A percentile compares a stretch with the other conserved stretches of the same genome.
These are phyloP conservation scores for Stegana nigrithorax DNA, from an alignment of 2,888 invertebrate species.

Conservation along the genomic window DNA sequence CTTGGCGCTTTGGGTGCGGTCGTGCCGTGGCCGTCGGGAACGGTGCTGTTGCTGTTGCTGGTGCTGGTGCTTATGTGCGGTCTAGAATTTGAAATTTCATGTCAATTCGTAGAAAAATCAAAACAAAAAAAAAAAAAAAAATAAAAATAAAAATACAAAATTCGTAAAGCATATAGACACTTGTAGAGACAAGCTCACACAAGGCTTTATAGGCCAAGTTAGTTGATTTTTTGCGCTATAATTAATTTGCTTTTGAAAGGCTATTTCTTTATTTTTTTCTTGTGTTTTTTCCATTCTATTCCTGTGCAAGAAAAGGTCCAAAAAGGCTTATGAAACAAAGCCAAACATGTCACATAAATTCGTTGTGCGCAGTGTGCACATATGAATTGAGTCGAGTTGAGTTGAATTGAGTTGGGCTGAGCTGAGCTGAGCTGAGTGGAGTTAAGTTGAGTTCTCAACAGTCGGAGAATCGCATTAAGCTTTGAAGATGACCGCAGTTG, in stretches of 20 bases:
- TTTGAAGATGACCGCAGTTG: conserved; percentile 26
- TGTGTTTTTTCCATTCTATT: not conserved
- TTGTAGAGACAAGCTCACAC: too few species aligned
- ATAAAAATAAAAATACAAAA: not conserved
- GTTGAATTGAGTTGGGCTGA: too few species aligned
- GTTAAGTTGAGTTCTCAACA: too few species aligned
- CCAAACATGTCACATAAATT: conserved; percentile 47
- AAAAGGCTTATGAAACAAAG: conserved; percentile 28
- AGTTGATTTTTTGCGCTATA: not conserved
- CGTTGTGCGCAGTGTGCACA: conserved; percentile 48
- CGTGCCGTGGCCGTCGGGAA: not conserved
- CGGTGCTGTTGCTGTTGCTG: not conserved
- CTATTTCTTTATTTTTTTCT: conserved; percentile 1
- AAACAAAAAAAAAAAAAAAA: not conserved
- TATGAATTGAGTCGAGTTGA: too few species aligned
- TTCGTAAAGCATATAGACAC: not conserved
- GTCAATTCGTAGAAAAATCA: conserved; percentile 23
- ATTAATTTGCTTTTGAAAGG: conserved; percentile 9
- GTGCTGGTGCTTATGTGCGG: conserved; percentile 32
- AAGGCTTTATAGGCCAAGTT: not conserved
- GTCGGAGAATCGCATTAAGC: too few species aligned
- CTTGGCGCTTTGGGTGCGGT: conserved; percentile 14
- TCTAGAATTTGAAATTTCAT: conserved; percentile 48
- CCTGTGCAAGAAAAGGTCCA: not conserved
- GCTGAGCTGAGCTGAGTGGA: too few species aligned